phyloP scores from a whole-genome alignment of 2,797 vertebrate genomes.

The Cottoperca gobio region DNA sequence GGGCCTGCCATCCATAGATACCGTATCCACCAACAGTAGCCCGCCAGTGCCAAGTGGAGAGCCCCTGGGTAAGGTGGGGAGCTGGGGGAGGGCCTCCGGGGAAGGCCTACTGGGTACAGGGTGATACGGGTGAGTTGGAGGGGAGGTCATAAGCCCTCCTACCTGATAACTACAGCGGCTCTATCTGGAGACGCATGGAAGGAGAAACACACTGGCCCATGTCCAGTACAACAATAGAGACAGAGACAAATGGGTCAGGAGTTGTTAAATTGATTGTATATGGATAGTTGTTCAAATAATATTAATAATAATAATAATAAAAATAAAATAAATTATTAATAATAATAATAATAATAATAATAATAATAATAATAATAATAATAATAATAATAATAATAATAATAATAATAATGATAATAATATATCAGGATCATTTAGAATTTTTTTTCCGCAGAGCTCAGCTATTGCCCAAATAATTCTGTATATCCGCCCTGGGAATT shows the following conservation, averaged over 20 bases:
- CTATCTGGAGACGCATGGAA: conserved; percentile 21
- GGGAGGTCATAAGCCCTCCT: conserved; percentile 49
- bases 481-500: too few species aligned
- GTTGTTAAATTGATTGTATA: background rate
- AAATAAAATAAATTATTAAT: background rate
- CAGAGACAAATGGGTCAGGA: conserved; percentile 18
- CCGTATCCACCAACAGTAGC: conserved; percentile 87
- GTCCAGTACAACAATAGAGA: conserved; percentile 38
- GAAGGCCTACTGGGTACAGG: conserved; percentile 73
- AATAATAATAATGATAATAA: background rate
- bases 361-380: too few species aligned
- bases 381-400: too few species aligned
- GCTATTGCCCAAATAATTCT: too few species aligned
- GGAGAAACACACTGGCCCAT: conserved; percentile 49
- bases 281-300: background rate
- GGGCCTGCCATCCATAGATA: conserved; percentile 83
- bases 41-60: conserved; percentile 74
- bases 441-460: too few species aligned
- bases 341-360: background rate
- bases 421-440: too few species aligned
- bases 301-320: background rate
- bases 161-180: conserved; percentile 61
- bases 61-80: conserved; percentile 67
- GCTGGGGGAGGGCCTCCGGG: conserved; percentile 48
- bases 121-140: conserved; percentile 76